phyloP scores from a whole-genome alignment of 2,888 invertebrate genomes.

The Hydriomena furcata region DNA sequence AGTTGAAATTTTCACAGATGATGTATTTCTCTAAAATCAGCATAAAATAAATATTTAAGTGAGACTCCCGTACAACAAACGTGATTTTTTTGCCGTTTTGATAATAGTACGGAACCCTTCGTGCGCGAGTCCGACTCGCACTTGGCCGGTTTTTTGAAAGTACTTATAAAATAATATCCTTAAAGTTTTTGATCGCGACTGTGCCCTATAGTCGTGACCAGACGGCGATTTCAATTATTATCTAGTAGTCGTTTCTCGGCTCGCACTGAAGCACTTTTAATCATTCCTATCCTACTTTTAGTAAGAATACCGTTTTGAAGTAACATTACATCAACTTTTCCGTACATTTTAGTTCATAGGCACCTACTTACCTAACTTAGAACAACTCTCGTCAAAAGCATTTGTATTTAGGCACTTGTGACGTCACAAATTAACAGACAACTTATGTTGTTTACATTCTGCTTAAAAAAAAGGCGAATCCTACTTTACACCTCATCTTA shows the following conservation, averaged over 20 bases:
- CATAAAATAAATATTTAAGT: too few species aligned
- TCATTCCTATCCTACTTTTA: constrained; percentile 66
- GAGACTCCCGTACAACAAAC: too few species aligned
- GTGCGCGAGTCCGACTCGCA: too few species aligned
- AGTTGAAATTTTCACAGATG: too few species aligned
- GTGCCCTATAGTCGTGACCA: constrained; percentile 77
- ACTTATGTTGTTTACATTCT: constrained; percentile 58
- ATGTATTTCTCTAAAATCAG: too few species aligned
- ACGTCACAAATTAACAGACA: constrained; percentile 50
- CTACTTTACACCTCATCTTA: constrained; percentile 71
- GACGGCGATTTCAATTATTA: constrained; percentile 81
- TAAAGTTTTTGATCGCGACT: constrained; percentile 42
- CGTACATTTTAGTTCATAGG: too few species aligned
- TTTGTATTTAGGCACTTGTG: constrained; percentile 19
- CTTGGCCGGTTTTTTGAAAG: too few species aligned
- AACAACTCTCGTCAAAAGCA: too few species aligned
- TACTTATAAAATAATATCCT: too few species aligned
- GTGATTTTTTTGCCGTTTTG: too few species aligned
- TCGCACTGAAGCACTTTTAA: constrained; percentile 68
- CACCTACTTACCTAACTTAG: too few species aligned
- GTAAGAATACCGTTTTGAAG: constrained; percentile 53
- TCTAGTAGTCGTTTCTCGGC: constrained; percentile 74
- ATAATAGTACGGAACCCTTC: too few species aligned
- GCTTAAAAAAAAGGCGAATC: constrained; percentile 64
- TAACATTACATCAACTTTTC: neutral